Evolutionary conservation across 2,888 invertebrate species (phyloP).

Genomic region (Dyspetes luteomarginatus): DNA sequence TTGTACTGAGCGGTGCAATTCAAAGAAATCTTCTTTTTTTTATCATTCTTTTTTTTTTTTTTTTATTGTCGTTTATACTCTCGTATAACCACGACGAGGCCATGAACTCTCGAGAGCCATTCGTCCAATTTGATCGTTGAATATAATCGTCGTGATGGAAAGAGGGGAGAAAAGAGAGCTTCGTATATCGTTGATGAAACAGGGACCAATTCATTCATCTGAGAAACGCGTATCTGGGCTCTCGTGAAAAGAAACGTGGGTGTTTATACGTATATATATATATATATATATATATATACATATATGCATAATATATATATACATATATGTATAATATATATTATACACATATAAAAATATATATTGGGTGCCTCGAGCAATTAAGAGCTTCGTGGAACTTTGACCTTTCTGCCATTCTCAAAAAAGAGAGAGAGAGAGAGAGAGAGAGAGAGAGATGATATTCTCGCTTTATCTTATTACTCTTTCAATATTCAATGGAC

Average conservation of each 20-base stretch:
- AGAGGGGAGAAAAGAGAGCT: not conserved
- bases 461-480: not conserved
- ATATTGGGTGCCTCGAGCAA: slow-evolving; percentile 7
- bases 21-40: slow-evolving; percentile 34
- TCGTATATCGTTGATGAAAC: slow-evolving; percentile 34
- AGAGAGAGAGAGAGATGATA: too few relatives aligned
- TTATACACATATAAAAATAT: not conserved
- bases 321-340: not conserved
- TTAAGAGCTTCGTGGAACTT: slow-evolving; percentile 27
- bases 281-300: not conserved
- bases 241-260: not conserved
- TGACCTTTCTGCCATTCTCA: not conserved
- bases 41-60: slow-evolving; percentile 23
- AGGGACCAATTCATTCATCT: slow-evolving; percentile 46
- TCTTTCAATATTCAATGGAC: not conserved
- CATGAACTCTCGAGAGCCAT: slow-evolving; percentile 37
- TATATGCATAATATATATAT: not conserved
- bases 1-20: slow-evolving; percentile 32
- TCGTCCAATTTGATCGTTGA: slow-evolving; percentile 19
- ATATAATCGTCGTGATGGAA: slow-evolving; percentile 25
- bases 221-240: slow-evolving; percentile 9
- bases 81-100: not conserved
- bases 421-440: too few relatives aligned
- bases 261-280: not conserved
- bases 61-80: slow-evolving; percentile 7